These are phyloP conservation scores for Diplazon laetatorius DNA, from an alignment of 2,888 invertebrate species.

Conservation along the genomic window DNA sequence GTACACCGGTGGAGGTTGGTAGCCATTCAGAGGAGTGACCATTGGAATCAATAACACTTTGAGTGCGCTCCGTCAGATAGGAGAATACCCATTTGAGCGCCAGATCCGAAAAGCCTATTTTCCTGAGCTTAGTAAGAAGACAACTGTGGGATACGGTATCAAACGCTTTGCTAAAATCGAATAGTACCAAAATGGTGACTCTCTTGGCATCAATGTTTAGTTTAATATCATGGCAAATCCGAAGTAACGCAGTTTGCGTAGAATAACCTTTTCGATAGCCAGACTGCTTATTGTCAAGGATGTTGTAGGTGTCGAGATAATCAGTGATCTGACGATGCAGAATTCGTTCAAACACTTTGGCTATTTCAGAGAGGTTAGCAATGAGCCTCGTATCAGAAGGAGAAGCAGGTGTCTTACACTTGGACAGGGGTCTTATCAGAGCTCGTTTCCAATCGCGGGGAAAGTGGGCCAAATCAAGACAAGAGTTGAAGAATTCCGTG, in stretches of 20 bases:
- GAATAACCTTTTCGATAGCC: neutral
- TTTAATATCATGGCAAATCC: conserved; percentile 12
- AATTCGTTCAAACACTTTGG: conserved; percentile 33
- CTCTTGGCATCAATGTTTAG: conserved; percentile 2
- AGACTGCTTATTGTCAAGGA: conserved; percentile 12
- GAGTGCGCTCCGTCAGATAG: too few relatives aligned
- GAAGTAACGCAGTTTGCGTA: conserved; percentile 23
- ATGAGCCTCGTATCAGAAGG: neutral
- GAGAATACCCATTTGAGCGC: neutral
- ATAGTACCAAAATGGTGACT: conserved; percentile 12
- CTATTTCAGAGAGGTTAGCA: conserved; percentile 23
- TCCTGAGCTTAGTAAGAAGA: neutral
- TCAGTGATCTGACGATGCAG: conserved; percentile 8
- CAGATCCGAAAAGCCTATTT: neutral
- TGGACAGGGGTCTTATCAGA: conserved; percentile 2
- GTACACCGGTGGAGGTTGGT: too few relatives aligned
- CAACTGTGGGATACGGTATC: too few relatives aligned
- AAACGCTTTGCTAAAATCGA: neutral
- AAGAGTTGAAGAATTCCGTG: neutral
- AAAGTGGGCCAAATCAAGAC: neutral
- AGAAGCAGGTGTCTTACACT: conserved; percentile 8
- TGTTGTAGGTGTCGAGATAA: neutral
- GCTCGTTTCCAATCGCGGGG: neutral
- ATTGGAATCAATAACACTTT: too few relatives aligned
- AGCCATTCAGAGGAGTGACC: too few relatives aligned